Percentiles rank a stretch among this genome's conserved stretches.
phyloP scores from a whole-genome alignment of 2,113 vertebrate species.

The Bujurquina vittata region DNA sequence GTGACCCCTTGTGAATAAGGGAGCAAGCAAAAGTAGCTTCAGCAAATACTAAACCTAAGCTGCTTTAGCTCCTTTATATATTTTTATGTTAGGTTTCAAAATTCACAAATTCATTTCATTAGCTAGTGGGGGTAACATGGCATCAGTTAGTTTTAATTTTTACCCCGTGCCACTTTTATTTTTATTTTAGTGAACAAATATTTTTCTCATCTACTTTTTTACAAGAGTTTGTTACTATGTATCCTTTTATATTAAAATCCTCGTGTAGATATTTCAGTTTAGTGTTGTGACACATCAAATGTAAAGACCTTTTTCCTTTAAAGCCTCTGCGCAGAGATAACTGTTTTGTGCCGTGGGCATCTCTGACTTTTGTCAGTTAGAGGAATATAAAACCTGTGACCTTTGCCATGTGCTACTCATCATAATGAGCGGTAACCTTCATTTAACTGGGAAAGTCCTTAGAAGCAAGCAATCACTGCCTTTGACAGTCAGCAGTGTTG shows the following conservation, averaged over 20 bases:
- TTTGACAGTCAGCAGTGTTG: constrained; percentile 53
- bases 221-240: background rate
- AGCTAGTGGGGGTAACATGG: too few relatives aligned
- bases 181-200: too few relatives aligned
- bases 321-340: background rate
- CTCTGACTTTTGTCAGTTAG: constrained; percentile 18
- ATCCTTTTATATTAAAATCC: background rate
- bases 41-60: too few relatives aligned
- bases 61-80: too few relatives aligned
- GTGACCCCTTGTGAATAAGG: too few relatives aligned
- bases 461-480: constrained; percentile 34
- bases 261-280: background rate
- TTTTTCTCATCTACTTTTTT: background rate
- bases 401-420: background rate
- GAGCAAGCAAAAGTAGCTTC: too few relatives aligned
- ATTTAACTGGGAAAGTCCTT: constrained; percentile 36
- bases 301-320: background rate
- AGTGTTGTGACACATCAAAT: background rate
- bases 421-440: constrained; percentile 43
- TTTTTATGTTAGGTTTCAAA: too few relatives aligned
- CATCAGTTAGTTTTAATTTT: too few relatives aligned
- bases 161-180: too few relatives aligned
- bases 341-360: background rate
- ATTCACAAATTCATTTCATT: too few relatives aligned
- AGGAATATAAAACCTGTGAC: constrained; percentile 55